A percentile compares a stretch with the other conserved stretches of the same genome.
Conservation (phyloP, 2,888 invertebrate genomes). For the Volucella inanis region DNA sequence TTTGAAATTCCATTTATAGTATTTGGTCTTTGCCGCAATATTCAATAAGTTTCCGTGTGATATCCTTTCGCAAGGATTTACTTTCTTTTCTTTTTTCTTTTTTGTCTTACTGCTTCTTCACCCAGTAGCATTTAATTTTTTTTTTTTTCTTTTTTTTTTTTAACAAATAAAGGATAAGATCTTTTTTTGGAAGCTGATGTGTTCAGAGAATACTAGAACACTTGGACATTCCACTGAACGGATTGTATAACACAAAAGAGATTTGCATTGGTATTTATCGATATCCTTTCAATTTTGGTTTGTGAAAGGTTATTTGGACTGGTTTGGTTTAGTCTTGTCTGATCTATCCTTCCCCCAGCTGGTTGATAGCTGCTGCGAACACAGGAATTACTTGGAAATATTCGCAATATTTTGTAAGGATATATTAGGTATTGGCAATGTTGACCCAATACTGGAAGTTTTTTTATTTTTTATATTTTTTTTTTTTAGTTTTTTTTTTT, state of each 20-base stretch:
- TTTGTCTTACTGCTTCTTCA: conserved; percentile 14
- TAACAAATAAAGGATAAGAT: conserved; percentile 67
- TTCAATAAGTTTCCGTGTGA: conserved; percentile 72
- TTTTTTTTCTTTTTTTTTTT: conserved; percentile 37
- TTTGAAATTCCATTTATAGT: conserved; percentile 14
- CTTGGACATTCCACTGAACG: conserved; percentile 53
- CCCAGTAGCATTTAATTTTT: conserved; percentile 55
- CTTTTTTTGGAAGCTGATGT: conserved; percentile 24
- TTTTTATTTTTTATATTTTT: conserved; percentile 31
- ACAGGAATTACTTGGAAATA: conserved; percentile 52
- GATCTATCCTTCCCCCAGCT: not conserved
- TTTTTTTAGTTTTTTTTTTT: not conserved
- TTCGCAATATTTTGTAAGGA: conserved; percentile 67
- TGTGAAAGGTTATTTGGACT: conserved; percentile 21
- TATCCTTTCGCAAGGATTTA: conserved; percentile 63
- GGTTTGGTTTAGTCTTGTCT: not conserved
- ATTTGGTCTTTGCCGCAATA: conserved; percentile 54
- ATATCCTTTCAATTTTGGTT: conserved; percentile 57
- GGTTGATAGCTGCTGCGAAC: conserved; percentile 14
- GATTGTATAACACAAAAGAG: conserved; percentile 50
- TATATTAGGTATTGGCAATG: conserved; percentile 10
- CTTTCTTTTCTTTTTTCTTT: not conserved
- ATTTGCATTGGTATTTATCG: conserved; percentile 63
- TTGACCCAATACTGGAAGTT: conserved; percentile 37
- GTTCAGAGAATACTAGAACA: conserved; percentile 22